A percentile compares a stretch with the other conserved stretches of the same genome.
Evolutionary conservation across 2,113 vertebrate genomes (phyloP).

Genomic region (Synodontis membranacea): DNA sequence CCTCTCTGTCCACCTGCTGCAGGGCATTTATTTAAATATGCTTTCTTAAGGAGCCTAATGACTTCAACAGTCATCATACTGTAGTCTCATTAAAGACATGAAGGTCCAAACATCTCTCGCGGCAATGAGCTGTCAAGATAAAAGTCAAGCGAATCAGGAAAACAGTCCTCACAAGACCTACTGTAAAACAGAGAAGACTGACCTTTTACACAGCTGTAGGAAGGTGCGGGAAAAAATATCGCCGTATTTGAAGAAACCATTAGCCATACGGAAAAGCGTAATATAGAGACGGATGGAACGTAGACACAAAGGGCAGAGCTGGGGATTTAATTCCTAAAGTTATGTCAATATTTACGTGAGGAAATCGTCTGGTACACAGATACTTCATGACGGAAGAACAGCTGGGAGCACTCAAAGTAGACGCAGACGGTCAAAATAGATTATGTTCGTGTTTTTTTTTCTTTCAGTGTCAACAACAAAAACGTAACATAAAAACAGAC

Average conservation of each 20-base stretch:
- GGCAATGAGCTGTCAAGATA: not conserved
- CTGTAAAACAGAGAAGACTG: not conserved
- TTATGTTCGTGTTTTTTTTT: not conserved
- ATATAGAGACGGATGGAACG: not conserved
- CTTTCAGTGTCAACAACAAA: not conserved
- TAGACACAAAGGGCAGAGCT: not conserved
- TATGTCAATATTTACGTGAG: not conserved
- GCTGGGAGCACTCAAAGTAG: no score
- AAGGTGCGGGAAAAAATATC: not conserved
- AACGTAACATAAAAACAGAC: no score
- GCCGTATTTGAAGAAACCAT: not conserved
- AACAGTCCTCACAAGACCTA: not conserved
- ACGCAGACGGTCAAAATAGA: not conserved
- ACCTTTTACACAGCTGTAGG: not conserved
- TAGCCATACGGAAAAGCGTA: not conserved
- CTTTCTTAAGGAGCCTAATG: not conserved
- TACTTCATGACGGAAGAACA: not conserved
- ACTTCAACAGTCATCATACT: not conserved
- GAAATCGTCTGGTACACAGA: not conserved
- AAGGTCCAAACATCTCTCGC: not conserved
- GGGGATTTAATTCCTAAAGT: not conserved
- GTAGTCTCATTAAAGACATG: not conserved
- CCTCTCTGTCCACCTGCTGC: not conserved
- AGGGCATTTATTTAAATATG: not conserved
- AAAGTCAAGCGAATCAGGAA: not conserved